Evolutionary conservation across 2,888 invertebrate species (phyloP), one percentile per base, ranked within the genome.

Genomic region (Halictus ligatus): DNA sequence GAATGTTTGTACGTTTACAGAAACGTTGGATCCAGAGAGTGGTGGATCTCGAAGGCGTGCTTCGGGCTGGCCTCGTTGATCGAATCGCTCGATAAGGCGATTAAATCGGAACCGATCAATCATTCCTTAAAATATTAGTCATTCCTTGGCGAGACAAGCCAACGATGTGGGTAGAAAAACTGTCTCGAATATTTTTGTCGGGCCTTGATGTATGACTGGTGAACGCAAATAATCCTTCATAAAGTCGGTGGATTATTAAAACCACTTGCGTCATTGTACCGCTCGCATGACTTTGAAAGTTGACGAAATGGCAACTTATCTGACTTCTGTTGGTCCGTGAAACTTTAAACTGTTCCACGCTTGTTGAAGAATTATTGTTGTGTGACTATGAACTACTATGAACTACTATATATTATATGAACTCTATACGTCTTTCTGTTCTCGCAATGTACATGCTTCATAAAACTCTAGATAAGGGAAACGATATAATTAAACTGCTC

Each of bases 61-160:
- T 54, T n/a, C 54, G n/a, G 29, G 29, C 29, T 29, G 64, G 15
- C 64, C 29, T 64, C 15, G 21, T 5, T 35, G 54, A 35, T 54
- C 29, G 74, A 54, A 54, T 54, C 50, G n/a, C 21, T 54, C n/a
- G 29, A 35, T 50, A 50, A 21, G 21, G 18, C 54, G 35, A 50
- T 69, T 69, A 35, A 69, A 40, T 40, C 67, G 21, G 21, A 40
- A 35, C 67, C 67, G 67, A 69, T 69, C 67, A 69, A 69, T 69
- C 67, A 69, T 35, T 69, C 25, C 35, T 69, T 35, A 21, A 69
- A 69, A 69, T 69, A 69, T 69, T 69, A 40, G 67, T 35, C 67
- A 8, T 40, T 21, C 18, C 35, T 35, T 18, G 35, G 67, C 8
- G 67, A 69, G 67, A 69, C 29, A 40, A 29, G 64, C 64, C 64